phyloP scores from a whole-genome alignment of 2,797 vertebrate genomes.

The Hemitrygon akajei region DNA sequence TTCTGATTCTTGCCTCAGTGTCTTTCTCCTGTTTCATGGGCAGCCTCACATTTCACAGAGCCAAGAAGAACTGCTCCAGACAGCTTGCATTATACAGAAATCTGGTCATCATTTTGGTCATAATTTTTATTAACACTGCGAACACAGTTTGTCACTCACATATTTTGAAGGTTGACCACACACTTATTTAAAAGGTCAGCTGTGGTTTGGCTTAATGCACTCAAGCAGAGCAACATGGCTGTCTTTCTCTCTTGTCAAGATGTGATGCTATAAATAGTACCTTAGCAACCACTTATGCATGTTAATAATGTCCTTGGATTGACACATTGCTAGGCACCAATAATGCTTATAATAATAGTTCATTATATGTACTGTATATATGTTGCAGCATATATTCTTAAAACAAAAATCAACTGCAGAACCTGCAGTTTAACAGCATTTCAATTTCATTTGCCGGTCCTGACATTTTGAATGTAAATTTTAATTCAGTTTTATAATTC shows the following conservation, averaged over 20 bases:
- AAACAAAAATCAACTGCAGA: not conserved
- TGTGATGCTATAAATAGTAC: not conserved
- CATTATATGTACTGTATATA: not conserved
- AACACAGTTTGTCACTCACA: slow-evolving; percentile 40
- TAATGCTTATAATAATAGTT: slow-evolving; percentile 26
- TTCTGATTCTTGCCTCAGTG: slow-evolving; percentile 47
- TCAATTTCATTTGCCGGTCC: not conserved
- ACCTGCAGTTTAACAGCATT: not conserved
- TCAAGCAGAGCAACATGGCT: not conserved
- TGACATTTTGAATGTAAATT: not conserved
- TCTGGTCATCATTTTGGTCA: slow-evolving; percentile 42
- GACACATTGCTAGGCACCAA: slow-evolving; percentile 12
- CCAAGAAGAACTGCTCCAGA: slow-evolving; percentile 45
- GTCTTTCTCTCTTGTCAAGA: not conserved
- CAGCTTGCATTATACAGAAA: slow-evolving; percentile 44
- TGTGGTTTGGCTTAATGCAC: not conserved
- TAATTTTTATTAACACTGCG: slow-evolving; percentile 52
- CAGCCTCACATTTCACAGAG: slow-evolving; percentile 49
- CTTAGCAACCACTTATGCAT: slow-evolving; percentile 25
- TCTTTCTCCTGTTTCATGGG: slow-evolving; percentile 41
- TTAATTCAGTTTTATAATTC: slow-evolving; percentile 5
- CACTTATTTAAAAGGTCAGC: not conserved
- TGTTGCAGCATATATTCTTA: slow-evolving; percentile 7
- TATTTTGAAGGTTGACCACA: not conserved
- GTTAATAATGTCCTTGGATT: slow-evolving; percentile 11